These are phyloP conservation scores for Acomys russatus DNA, from an alignment of 2,797 vertebrate species.

Conservation along the genomic window DNA sequence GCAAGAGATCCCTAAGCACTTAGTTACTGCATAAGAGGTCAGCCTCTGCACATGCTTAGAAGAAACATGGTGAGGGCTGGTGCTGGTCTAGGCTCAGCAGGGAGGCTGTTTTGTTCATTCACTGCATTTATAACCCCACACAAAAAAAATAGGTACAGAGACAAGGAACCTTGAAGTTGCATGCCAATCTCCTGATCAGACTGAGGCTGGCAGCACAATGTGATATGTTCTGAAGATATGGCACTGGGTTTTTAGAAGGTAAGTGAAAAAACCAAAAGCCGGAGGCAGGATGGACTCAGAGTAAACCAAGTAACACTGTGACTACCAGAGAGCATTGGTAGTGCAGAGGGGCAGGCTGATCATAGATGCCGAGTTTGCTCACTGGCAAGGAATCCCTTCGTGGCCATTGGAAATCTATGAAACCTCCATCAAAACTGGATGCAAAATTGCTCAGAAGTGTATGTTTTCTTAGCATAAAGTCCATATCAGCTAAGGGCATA, in stretches of 20 bases:
- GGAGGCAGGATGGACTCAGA: slow-evolving; percentile 71
- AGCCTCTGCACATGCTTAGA: neutral
- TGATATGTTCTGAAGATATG: slow-evolving; percentile 73
- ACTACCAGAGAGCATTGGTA: slow-evolving; percentile 65
- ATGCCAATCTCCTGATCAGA: slow-evolving; percentile 71
- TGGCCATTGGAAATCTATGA: neutral
- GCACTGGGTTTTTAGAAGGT: slow-evolving; percentile 69
- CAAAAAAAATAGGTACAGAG: slow-evolving; percentile 70
- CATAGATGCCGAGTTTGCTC: neutral
- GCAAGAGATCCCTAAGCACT: neutral
- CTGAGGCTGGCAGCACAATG: slow-evolving; percentile 71
- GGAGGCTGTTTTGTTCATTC: slow-evolving; percentile 67
- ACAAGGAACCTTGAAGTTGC: slow-evolving; percentile 75
- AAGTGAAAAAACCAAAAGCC: slow-evolving; percentile 73
- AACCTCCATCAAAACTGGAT: neutral
- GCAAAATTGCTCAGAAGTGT: neutral
- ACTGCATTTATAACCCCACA: slow-evolving; percentile 47
- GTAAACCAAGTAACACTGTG: neutral
- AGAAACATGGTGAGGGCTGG: neutral
- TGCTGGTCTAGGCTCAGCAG: slow-evolving; percentile 41
- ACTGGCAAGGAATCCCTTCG: neutral
- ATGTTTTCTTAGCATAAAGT: neutral
- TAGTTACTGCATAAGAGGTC: neutral
- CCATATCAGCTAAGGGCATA: neutral
- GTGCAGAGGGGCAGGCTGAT: neutral